phyloP scores from a whole-genome alignment of 2,797 vertebrate species.

The Parotocinclus haroldoi region DNA sequence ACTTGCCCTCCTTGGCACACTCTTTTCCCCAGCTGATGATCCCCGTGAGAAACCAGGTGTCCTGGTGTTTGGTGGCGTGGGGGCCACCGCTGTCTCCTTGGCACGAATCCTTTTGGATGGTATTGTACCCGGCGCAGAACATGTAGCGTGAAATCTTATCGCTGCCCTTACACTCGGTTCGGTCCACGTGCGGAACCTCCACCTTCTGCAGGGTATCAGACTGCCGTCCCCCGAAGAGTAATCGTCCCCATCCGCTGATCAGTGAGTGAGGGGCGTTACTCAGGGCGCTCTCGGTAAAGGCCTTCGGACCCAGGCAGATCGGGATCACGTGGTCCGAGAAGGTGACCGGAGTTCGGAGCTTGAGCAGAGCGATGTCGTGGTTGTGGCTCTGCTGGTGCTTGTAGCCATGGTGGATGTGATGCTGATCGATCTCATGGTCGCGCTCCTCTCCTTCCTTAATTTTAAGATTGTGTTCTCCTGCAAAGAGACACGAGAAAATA shows the following conservation, averaged over 20 bases:
- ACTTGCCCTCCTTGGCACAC: slow-evolving; percentile 84
- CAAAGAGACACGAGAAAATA: background rate
- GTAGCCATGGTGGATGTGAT: slow-evolving; percentile 68
- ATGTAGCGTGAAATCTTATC: slow-evolving; percentile 76
- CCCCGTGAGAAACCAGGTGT: slow-evolving; percentile 88
- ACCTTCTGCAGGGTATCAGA: slow-evolving; percentile 78
- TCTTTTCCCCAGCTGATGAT: slow-evolving; percentile 95
- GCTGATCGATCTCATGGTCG: slow-evolving; percentile 61
- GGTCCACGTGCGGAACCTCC: slow-evolving; percentile 79
- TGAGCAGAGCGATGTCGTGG: slow-evolving; percentile 89
- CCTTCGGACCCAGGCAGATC: slow-evolving; percentile 82
- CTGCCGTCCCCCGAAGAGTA: slow-evolving; percentile 56
- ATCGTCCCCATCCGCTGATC: slow-evolving; percentile 87
- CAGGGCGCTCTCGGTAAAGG: slow-evolving; percentile 76
- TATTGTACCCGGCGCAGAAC: slow-evolving; percentile 86
- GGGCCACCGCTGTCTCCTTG: slow-evolving; percentile 94
- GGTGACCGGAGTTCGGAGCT: slow-evolving; percentile 68
- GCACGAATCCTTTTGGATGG: slow-evolving; percentile 76
- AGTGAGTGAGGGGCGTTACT: slow-evolving; percentile 61
- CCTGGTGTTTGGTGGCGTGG: slow-evolving; percentile 72
- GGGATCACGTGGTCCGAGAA: slow-evolving; percentile 76
- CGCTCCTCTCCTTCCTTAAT: slow-evolving; percentile 72
- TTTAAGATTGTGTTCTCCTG: slow-evolving; percentile 79
- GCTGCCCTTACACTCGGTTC: slow-evolving; percentile 75
- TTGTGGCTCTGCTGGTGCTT: slow-evolving; percentile 64